These are phyloP conservation scores for Caenorhabditis zanzibari DNA, from an alignment of 2,888 invertebrate species.

Conservation along the genomic window DNA sequence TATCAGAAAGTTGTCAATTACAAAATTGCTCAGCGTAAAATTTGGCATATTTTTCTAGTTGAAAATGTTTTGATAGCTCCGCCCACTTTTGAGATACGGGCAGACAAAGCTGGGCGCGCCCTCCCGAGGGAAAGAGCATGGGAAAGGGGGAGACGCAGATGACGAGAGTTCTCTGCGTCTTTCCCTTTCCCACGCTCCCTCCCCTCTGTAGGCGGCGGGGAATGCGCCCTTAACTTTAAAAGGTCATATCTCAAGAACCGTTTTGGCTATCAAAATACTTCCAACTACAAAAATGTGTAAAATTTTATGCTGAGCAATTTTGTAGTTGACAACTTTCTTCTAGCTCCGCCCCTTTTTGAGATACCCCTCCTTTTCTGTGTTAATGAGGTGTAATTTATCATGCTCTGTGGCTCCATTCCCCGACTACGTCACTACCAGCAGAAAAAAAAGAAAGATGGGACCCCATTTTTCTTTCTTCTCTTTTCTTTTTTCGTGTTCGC, in stretches of 20 bases:
- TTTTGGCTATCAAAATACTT: not conserved
- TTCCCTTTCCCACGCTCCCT: no score
- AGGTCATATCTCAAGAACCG: not conserved
- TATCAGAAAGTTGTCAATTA: no score
- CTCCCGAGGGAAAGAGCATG: no score
- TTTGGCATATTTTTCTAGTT: not conserved
- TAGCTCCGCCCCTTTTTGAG: not conserved
- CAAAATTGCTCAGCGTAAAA: no score
- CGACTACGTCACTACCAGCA: conserved; percentile 2
- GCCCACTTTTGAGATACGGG: no score
- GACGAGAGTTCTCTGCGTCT: no score
- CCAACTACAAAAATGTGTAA: not conserved
- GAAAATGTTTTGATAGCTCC: not conserved
- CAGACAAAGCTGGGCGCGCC: no score
- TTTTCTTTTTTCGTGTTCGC: not conserved
- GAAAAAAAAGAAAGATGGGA: not conserved
- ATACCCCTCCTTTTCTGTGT: not conserved
- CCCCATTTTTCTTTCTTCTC: not conserved
- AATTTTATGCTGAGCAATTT: not conserved
- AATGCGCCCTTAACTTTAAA: no score
- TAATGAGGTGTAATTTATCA: conserved; percentile 3
- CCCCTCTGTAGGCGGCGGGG: no score
- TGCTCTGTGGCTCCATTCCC: not conserved
- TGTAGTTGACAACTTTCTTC: not conserved
- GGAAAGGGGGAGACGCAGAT: no score